Conservation (phyloP, 2,113 vertebrate genomes). For the Petrocephalus microphthalmus region DNA sequence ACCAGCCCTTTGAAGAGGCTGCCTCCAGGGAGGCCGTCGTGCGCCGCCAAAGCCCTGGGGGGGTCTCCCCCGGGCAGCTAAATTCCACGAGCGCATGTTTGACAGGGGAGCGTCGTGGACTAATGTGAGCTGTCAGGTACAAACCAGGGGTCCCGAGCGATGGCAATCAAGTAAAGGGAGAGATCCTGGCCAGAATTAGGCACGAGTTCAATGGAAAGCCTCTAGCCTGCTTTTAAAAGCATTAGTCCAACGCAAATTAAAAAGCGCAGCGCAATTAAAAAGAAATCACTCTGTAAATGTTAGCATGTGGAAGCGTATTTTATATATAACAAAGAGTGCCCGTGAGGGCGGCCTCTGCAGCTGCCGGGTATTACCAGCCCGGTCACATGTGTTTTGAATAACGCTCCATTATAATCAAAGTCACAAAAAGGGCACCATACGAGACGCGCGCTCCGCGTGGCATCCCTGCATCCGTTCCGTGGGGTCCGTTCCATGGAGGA, state of each 20-base stretch:
- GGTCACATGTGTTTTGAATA: conserved; percentile 69
- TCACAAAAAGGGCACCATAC: conserved; percentile 68
- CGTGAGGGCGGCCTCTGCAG: conserved; percentile 54
- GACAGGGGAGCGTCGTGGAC: conserved; percentile 47
- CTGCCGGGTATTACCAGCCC: conserved; percentile 63
- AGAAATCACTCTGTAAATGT: conserved; percentile 77
- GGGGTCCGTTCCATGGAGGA: conserved; percentile 19
- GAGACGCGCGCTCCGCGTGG: conserved; percentile 47
- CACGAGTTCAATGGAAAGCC: conserved; percentile 69
- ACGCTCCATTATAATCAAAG: conserved; percentile 72
- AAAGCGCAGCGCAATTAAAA: conserved; percentile 72
- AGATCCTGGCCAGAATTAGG: conserved; percentile 51
- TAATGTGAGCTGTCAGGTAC: conserved; percentile 59
- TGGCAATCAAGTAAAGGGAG: conserved; percentile 47
- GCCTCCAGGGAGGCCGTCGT: conserved; percentile 2
- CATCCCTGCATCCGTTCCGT: conserved; percentile 45
- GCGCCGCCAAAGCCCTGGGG: neutral
- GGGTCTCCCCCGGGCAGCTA: conserved; percentile 27
- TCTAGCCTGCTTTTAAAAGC: conserved; percentile 67
- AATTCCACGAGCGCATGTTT: conserved; percentile 56
- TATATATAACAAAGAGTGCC: conserved; percentile 62
- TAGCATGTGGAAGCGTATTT: conserved; percentile 73
- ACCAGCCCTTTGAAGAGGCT: conserved; percentile 46
- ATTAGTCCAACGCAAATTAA: conserved; percentile 73
- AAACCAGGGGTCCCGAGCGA: conserved; percentile 43